Evolutionary conservation across 2,797 vertebrate species (phyloP).

Genomic region (Galaxias olidus): DNA sequence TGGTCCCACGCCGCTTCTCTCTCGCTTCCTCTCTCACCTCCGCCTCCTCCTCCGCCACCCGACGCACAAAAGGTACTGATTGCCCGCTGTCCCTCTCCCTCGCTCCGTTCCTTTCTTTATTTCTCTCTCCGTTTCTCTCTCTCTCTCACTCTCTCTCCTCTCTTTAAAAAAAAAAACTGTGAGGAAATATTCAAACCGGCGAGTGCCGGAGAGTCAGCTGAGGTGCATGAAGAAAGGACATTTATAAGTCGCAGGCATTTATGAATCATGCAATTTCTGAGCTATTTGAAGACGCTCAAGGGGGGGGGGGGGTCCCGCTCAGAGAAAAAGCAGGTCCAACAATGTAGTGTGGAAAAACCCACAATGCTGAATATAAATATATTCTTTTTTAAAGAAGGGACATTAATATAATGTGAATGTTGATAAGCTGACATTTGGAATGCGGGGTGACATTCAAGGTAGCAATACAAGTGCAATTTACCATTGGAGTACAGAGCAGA

Average conservation of each 20-base stretch:
- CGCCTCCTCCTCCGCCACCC: constrained; percentile 73
- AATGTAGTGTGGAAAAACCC: constrained; percentile 27
- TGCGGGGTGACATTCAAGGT: constrained; percentile 60
- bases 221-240: constrained; percentile 1
- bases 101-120: constrained; percentile 6
- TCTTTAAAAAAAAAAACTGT: constrained; percentile 1
- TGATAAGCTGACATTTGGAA: constrained; percentile 69
- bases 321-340: constrained; percentile 35
- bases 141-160: neutral
- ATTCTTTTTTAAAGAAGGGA: constrained; percentile 32
- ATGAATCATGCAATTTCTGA: constrained; percentile 42
- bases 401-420: constrained; percentile 56
- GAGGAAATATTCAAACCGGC: neutral
- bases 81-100: constrained; percentile 1
- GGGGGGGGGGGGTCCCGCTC: constrained; percentile 31
- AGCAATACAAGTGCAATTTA: constrained; percentile 48
- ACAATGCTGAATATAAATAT: constrained; percentile 27
- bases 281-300: constrained; percentile 40
- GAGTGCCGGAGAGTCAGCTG: neutral
- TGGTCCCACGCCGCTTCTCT: constrained; percentile 88
- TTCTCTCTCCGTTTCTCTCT: neutral
- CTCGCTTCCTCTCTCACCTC: constrained; percentile 85
- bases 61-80: constrained; percentile 86
- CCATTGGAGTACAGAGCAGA: constrained; percentile 55
- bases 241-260: constrained; percentile 31